Evolutionary conservation across 2,113 vertebrate genomes (phyloP).

Genomic region (Oryzias melastigma): DNA sequence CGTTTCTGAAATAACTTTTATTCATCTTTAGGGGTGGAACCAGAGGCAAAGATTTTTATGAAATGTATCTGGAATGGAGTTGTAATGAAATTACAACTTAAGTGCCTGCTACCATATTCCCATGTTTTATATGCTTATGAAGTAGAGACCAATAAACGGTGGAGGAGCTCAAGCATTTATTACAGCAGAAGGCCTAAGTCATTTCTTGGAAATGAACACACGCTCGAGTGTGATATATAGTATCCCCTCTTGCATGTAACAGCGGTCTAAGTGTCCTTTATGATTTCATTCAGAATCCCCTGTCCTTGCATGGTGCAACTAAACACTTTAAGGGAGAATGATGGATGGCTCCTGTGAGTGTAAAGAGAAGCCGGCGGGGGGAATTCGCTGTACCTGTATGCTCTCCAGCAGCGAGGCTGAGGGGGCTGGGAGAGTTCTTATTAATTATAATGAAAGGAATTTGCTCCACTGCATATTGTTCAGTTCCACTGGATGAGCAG

Average conservation of each 20-base stretch:
- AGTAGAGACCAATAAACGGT: conserved; percentile 45
- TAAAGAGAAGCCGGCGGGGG: conserved; percentile 45
- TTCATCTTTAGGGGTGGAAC: conserved; percentile 43
- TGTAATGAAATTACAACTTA: conserved; percentile 39
- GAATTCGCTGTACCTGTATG: conserved; percentile 24
- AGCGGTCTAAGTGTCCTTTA: conserved; percentile 70
- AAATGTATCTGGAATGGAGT: conserved; percentile 29
- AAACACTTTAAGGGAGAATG: conserved; percentile 69
- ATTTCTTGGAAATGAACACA: conserved; percentile 68
- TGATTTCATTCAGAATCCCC: conserved; percentile 69
- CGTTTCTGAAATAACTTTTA: conserved; percentile 36
- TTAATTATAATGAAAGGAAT: conserved; percentile 71
- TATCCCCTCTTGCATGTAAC: conserved; percentile 63
- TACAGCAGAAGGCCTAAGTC: conserved; percentile 54
- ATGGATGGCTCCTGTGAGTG: conserved; percentile 52
- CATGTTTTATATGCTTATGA: conserved; percentile 50
- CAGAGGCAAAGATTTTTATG: conserved; percentile 26
- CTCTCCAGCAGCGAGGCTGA: conserved; percentile 25
- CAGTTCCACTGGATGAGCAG: conserved; percentile 38
- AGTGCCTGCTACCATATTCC: conserved; percentile 19
- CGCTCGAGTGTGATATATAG: conserved; percentile 63
- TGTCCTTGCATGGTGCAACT: conserved; percentile 60
- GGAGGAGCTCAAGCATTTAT: conserved; percentile 58
- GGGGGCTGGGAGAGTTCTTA: conserved; percentile 40
- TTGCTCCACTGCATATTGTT: conserved; percentile 55